Evolutionary conservation across 1,140 invertebrate genomes (phyloP).

Genomic region (Macrocentrus cingulum): DNA sequence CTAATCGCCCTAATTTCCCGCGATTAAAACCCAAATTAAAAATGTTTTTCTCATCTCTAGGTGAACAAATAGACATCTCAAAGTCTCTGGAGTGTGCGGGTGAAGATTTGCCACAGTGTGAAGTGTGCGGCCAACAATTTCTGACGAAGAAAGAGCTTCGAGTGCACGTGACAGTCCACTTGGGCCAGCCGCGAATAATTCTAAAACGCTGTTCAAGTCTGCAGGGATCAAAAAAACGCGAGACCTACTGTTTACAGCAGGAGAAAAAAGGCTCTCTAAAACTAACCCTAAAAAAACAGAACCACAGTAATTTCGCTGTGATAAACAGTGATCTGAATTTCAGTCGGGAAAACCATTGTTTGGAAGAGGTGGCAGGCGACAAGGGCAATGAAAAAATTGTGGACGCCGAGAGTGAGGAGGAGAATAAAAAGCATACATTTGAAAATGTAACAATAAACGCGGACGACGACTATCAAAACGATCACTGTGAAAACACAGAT

Average conservation of each 20-base stretch:
- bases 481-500: conserved; percentile 44
- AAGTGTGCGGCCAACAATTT: conserved; percentile 50
- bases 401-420: conserved; percentile 39
- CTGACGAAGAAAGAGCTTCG: conserved; percentile 47
- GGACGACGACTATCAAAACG: conserved; percentile 40
- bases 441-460: conserved; percentile 22
- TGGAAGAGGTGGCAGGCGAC: conserved; percentile 47
- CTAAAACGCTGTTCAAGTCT: conserved; percentile 45
- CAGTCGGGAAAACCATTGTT: conserved; percentile 28
- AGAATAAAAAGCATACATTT: conserved; percentile 50
- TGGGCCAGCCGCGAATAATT: conserved; percentile 48
- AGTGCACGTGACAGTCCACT: conserved; percentile 44
- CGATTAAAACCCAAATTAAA: neutral
- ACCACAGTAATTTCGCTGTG: conserved; percentile 50
- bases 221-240: conserved; percentile 41
- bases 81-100: conserved; percentile 32
- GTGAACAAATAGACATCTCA: conserved; percentile 32
- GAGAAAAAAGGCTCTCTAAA: conserved; percentile 48
- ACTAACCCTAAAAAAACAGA: conserved; percentile 50
- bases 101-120: conserved; percentile 39
- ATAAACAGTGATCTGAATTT: conserved; percentile 45
- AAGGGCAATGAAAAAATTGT: conserved; percentile 39
- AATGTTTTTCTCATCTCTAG: conserved; percentile 40
- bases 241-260: conserved; percentile 46
- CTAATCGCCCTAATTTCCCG: too few relatives aligned